These are phyloP conservation scores for Vireo altiloquus DNA, from an alignment of 2,113 vertebrate genomes.

Conservation along the genomic window DNA sequence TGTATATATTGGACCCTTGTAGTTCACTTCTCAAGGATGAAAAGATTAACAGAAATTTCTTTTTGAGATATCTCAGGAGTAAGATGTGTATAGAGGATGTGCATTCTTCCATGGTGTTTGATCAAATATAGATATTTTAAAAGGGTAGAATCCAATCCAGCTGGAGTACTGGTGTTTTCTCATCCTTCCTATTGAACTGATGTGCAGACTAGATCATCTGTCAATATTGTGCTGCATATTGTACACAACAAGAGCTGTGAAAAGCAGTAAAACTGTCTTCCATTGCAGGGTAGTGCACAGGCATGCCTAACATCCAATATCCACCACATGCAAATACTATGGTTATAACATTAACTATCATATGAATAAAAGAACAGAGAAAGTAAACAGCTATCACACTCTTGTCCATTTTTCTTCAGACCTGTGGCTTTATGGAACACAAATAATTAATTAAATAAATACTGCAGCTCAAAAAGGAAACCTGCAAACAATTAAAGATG, in stretches of 20 bases:
- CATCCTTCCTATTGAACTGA: not conserved
- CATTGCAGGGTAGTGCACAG: not conserved
- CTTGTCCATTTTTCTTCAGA: not conserved
- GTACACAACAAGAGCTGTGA: not conserved
- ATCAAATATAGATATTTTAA: not conserved
- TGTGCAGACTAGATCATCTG: not conserved
- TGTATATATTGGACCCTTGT: not conserved
- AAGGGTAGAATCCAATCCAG: not conserved
- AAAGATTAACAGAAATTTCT: not conserved
- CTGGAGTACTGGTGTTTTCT: not conserved
- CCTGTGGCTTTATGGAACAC: not conserved
- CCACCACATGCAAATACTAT: not conserved
- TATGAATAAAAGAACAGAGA: not conserved
- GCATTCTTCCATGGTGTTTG: not conserved
- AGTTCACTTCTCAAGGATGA: not conserved
- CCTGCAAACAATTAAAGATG: not conserved
- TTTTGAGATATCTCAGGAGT: not conserved
- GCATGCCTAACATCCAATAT: not conserved
- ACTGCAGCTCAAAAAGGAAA: not conserved
- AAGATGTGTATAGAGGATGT: not conserved
- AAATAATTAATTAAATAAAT: not conserved
- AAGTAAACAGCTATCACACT: not conserved
- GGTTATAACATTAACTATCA: not conserved
- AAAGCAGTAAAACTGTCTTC: not conserved
- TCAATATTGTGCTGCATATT: not conserved